Evolutionary conservation across 2,797 vertebrate species (phyloP).

Genomic region (Pteronotus mesoamericanus): DNA sequence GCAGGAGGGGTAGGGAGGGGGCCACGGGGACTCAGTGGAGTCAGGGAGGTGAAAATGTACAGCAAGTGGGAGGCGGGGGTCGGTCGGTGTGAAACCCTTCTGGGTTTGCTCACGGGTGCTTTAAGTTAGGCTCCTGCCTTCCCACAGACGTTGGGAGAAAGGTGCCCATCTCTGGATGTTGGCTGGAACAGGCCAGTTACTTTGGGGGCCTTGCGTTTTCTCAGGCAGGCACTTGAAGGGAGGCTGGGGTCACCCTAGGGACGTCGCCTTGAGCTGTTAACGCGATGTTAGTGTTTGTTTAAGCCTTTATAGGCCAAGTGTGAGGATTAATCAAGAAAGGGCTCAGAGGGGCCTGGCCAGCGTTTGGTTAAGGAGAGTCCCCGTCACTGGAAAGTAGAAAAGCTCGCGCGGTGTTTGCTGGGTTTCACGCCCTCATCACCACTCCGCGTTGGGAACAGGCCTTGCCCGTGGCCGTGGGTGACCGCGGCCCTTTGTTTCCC

Average conservation of each 20-base stretch:
- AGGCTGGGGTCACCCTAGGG: too few relatives aligned
- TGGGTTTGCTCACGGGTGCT: not conserved
- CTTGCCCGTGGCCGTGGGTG: not conserved
- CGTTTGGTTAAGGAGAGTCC: not conserved
- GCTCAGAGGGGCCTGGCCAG: not conserved
- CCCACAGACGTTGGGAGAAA: accelerated
- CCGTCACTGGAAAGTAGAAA: too few relatives aligned
- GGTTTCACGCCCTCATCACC: not conserved
- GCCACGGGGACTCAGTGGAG: not conserved
- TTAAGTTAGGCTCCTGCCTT: not conserved
- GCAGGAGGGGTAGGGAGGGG: too few relatives aligned
- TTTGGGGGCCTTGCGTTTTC: not conserved
- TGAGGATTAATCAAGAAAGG: not conserved
- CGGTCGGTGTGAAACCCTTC: not conserved
- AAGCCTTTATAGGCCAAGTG: not conserved
- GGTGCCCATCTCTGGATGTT: accelerated
- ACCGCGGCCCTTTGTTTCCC: constrained; percentile 46
- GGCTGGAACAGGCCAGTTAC: not conserved
- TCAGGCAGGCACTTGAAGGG: not conserved
- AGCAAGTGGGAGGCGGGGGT: not conserved
- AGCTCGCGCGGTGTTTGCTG: accelerated
- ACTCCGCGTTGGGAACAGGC: not conserved
- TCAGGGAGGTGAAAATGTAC: not conserved
- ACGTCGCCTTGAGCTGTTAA: not conserved
- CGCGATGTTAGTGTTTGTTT: accelerated